A percentile compares a stretch with the other conserved stretches of the same genome.
These are phyloP conservation scores for Isaurus tuberculatus DNA, from an alignment of 92 coral and sea anemone species.

Conservation along the genomic window DNA sequence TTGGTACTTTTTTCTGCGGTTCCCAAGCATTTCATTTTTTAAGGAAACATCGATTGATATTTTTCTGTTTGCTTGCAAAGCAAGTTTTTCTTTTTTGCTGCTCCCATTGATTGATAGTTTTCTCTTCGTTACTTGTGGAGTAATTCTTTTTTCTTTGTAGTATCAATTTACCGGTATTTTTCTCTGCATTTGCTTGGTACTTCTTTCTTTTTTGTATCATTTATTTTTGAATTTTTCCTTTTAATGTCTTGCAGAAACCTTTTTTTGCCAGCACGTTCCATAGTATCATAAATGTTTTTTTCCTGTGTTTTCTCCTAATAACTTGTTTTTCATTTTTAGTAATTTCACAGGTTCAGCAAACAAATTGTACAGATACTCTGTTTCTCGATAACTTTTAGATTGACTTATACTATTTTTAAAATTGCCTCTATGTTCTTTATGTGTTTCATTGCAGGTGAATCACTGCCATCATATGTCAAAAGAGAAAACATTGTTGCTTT, in stretches of 20 bases:
- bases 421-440: slow-evolving; percentile 41
- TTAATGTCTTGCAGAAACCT: too few relatives aligned
- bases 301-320: slow-evolving; percentile 39
- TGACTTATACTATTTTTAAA: slow-evolving; percentile 36
- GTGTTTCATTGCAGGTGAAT: slow-evolving; percentile 55
- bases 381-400: slow-evolving; percentile 22
- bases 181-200: not conserved
- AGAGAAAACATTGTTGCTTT: slow-evolving; percentile 54
- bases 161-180: not conserved
- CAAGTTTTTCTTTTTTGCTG: too few relatives aligned
- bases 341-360: not conserved
- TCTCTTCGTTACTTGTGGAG: not conserved
- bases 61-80: too few relatives aligned
- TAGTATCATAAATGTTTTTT: slow-evolving; percentile 37
- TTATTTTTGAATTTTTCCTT: slow-evolving; percentile 28
- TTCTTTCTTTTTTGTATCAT: slow-evolving; percentile 27
- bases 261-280: slow-evolving; percentile 52
- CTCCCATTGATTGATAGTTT: not conserved
- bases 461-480: slow-evolving; percentile 20
- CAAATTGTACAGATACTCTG: slow-evolving; percentile 50
- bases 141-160: not conserved
- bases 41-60: not conserved
- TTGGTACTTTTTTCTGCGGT: too few relatives aligned
- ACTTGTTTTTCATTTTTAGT: slow-evolving; percentile 36
- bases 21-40: not conserved